phyloP scores from a whole-genome alignment of 1,140 invertebrate genomes.

The Lethocerus indicus region DNA sequence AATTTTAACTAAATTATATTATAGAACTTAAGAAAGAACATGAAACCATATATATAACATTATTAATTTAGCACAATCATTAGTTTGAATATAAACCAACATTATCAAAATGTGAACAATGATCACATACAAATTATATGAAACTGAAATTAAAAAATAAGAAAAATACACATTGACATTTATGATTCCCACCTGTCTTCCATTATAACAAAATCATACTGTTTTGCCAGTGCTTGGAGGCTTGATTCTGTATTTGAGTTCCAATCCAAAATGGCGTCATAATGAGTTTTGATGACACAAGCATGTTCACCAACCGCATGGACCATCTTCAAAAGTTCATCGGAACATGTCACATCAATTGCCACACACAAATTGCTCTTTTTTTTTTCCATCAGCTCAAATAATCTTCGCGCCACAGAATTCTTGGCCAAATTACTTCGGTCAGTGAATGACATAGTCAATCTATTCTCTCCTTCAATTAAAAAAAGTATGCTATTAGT shows the following conservation, averaged over 20 bases:
- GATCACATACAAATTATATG: no score
- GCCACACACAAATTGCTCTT: slow-evolving; percentile 77
- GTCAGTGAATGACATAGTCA: slow-evolving; percentile 34
- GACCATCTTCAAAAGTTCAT: slow-evolving; percentile 57
- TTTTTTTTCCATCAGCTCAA: slow-evolving; percentile 66
- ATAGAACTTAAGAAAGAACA: not conserved
- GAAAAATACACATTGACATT: no score
- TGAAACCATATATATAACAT: not conserved
- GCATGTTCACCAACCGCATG: slow-evolving; percentile 66
- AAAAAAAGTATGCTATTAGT: no score
- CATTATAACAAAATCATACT: slow-evolving; percentile 79
- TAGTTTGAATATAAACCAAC: no score
- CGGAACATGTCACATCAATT: slow-evolving; percentile 51
- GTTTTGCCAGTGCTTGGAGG: slow-evolving; percentile 47
- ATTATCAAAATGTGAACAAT: no score
- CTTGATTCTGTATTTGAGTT: slow-evolving; percentile 37
- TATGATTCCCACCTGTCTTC: slow-evolving; percentile 68
- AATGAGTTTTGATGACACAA: slow-evolving; percentile 78
- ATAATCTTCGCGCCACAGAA: slow-evolving; percentile 43
- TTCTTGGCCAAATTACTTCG: slow-evolving; percentile 38
- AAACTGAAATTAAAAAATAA: no score
- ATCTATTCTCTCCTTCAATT: slow-evolving; percentile 29
- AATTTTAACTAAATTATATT: not conserved
- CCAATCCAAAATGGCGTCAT: slow-evolving; percentile 78
- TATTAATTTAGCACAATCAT: no score